A percentile compares a stretch with the other conserved stretches of the same genome.
Evolutionary conservation across 1,140 invertebrate genomes (phyloP).

Genomic region (Anadara kagoshimensis): DNA sequence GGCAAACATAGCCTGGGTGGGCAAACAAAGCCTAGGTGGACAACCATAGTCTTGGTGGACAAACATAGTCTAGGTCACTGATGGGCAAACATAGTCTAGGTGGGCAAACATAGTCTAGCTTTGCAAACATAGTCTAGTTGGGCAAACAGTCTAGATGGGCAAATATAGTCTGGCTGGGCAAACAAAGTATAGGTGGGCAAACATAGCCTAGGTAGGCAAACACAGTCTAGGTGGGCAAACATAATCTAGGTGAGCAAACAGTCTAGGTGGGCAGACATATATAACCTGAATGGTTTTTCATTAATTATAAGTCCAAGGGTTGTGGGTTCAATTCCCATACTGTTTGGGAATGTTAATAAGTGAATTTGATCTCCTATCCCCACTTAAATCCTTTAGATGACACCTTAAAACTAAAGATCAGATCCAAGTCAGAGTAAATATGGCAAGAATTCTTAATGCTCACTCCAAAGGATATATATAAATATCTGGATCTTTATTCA

Average conservation of each 20-base stretch:
- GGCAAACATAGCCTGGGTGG: neutral
- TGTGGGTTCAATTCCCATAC: too few species aligned
- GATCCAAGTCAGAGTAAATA: too few species aligned
- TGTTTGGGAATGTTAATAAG: too few species aligned
- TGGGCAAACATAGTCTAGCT: neutral
- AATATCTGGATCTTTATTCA: too few species aligned
- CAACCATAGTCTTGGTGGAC: neutral
- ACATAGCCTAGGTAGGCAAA: neutral
- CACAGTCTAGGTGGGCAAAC: neutral
- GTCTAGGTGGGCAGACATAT: neutral
- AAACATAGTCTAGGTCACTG: neutral
- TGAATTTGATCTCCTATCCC: too few species aligned
- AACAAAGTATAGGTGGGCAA: neutral
- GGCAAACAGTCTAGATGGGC: neutral
- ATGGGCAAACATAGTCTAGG: neutral
- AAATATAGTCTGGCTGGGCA: neutral
- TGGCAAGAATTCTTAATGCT: too few species aligned
- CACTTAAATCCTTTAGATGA: too few species aligned
- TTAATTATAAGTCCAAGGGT: neutral
- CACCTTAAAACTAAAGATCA: too few species aligned
- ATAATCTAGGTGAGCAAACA: neutral
- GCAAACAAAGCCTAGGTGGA: neutral
- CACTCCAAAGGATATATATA: too few species aligned
- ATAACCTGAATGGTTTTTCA: too few species aligned
- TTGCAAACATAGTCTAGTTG: neutral